These are phyloP conservation scores for Globia sparganii DNA, from an alignment of 2,888 invertebrate species.

Conservation along the genomic window DNA sequence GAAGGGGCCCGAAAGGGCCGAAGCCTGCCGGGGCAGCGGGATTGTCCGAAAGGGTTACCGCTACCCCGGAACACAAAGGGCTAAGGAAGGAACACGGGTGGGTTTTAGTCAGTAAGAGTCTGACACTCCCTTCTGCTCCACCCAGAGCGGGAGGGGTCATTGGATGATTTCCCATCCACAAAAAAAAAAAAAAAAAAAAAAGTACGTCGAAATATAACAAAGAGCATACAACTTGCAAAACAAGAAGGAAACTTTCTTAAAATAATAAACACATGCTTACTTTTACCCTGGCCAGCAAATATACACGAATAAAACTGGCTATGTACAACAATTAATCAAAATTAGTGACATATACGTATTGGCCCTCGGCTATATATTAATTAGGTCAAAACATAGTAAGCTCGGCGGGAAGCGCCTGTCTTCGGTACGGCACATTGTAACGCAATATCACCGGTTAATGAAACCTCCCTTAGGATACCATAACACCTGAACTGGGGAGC, in stretches of 20 bases:
- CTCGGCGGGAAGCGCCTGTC: slow-evolving; percentile 71
- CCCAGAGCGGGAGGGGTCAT: no score
- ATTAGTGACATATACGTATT: slow-evolving; percentile 73
- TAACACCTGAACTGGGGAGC: slow-evolving; percentile 55
- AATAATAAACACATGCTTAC: not conserved
- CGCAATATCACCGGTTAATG: slow-evolving; percentile 81
- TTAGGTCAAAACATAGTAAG: slow-evolving; percentile 81
- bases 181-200: no score
- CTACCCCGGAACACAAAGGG: no score
- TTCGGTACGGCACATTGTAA: slow-evolving; percentile 77
- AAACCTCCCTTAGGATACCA: slow-evolving; percentile 77
- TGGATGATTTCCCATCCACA: no score
- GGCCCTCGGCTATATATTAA: slow-evolving; percentile 81
- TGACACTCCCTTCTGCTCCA: no score
- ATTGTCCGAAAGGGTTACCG: no score
- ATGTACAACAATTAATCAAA: slow-evolving; percentile 77
- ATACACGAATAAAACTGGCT: slow-evolving; percentile 22
- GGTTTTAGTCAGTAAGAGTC: no score
- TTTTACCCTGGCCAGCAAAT: not conserved
- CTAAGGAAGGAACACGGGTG: no score
- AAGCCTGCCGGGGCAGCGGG: no score
- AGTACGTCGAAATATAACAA: not conserved
- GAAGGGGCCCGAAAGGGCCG: no score
- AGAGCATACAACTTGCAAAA: not conserved
- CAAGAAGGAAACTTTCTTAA: not conserved